These are phyloP conservation scores for Passer montanus DNA, from an alignment of 2,113 vertebrate genomes.

Conservation along the genomic window DNA sequence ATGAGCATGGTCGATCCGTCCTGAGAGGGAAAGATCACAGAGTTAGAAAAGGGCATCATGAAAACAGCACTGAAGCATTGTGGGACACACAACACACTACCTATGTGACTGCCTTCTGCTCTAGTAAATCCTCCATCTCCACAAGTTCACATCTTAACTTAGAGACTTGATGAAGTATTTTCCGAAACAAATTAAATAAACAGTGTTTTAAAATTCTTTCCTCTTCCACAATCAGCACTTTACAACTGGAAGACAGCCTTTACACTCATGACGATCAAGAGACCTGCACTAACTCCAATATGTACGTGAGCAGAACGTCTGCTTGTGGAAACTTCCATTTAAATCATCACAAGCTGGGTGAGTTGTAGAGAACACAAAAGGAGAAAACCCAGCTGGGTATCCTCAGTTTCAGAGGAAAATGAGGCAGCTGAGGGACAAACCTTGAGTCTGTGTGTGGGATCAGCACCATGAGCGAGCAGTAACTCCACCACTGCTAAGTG, in stretches of 20 bases:
- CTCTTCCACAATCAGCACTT: background rate
- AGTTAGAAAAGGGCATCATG: background rate
- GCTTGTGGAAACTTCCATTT: background rate
- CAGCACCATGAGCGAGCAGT: constrained; percentile 94
- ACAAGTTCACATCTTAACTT: background rate
- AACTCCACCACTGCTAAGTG: constrained; percentile 97
- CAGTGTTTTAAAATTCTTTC: background rate
- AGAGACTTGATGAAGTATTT: background rate
- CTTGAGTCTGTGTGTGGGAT: constrained; percentile 98
- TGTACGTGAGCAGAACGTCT: rapidly evolving
- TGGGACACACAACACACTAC: rapidly evolving
- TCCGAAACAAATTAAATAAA: no score
- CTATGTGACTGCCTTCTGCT: no score
- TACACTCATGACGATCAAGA: rapidly evolving
- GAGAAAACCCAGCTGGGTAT: background rate
- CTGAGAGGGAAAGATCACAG: constrained; percentile 54
- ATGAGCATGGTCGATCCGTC: constrained; percentile 99
- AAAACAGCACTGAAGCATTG: background rate
- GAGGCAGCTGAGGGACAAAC: constrained; percentile 62
- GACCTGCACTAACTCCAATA: background rate
- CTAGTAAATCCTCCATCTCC: background rate
- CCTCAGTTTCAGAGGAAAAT: background rate
- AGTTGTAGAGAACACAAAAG: background rate
- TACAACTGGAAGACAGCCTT: background rate
- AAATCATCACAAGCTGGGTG: background rate